Evolutionary conservation across 2,113 vertebrate genomes (phyloP).

Genomic region (Tenebrosternarchus preto): DNA sequence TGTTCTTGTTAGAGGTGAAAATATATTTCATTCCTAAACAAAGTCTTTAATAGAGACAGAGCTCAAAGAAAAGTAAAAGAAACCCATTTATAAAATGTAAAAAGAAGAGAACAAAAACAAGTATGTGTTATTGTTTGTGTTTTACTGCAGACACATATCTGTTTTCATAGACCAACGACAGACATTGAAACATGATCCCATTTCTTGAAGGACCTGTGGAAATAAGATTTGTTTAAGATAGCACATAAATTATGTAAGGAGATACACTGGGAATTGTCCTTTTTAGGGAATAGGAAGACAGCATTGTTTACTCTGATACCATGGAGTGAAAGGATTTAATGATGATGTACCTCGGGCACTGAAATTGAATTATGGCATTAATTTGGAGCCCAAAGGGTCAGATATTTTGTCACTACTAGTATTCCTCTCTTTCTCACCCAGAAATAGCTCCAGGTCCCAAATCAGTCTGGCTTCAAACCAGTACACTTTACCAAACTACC

Average conservation of each 20-base stretch:
- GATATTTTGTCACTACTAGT: no score
- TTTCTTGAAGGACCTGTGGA: conserved; percentile 27
- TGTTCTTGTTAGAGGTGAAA: not conserved
- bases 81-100: not conserved
- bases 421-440: no score
- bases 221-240: conserved; percentile 33
- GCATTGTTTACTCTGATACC: not conserved
- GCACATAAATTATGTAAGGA: conserved; percentile 28
- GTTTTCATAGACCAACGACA: conserved; percentile 14
- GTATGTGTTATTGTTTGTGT: conserved; percentile 13
- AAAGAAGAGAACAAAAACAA: conserved; percentile 16
- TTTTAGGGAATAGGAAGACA: not conserved
- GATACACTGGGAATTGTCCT: conserved; percentile 37
- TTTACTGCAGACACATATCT: not conserved
- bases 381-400: no score
- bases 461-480: no score
- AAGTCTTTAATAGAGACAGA: not conserved
- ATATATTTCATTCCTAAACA: not conserved
- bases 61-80: not conserved
- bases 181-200: not conserved
- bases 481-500: no score
- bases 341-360: not conserved
- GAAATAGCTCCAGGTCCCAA: no score
- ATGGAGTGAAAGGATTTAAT: not conserved
- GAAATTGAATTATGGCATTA: not conserved